phyloP scores from a whole-genome alignment of 2,113 vertebrate species.

The Trichechus manatus region DNA sequence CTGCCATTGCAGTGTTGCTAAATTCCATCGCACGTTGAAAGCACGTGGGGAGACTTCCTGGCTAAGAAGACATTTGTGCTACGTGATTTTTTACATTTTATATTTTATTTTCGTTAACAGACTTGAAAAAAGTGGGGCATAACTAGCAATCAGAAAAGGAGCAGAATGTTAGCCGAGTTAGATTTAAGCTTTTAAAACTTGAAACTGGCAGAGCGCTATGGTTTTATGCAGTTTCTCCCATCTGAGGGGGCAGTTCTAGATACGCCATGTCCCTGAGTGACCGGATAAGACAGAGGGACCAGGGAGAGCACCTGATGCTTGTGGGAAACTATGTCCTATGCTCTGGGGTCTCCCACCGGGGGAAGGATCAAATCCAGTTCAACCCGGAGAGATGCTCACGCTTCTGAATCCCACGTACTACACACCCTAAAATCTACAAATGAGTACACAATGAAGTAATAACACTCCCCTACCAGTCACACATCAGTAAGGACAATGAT shows the following conservation, averaged over 20 bases:
- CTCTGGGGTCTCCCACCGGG: background rate
- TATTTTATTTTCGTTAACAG: background rate
- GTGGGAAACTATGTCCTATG: background rate
- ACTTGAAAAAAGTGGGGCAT: background rate
- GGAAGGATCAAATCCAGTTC: background rate
- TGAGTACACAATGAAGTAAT: background rate
- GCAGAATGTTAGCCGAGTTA: background rate
- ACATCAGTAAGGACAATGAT: background rate
- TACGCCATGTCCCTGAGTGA: background rate
- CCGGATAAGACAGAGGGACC: background rate
- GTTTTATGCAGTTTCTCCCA: background rate
- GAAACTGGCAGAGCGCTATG: background rate
- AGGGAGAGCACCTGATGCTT: background rate
- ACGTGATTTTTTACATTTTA: background rate
- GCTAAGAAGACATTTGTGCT: background rate
- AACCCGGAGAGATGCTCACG: background rate
- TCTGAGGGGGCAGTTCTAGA: background rate
- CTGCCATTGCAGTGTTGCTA: background rate
- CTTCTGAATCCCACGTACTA: background rate
- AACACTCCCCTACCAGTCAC: background rate
- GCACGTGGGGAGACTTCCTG: conserved; percentile 22
- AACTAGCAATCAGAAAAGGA: background rate
- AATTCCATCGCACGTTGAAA: conserved; percentile 25
- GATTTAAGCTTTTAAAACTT: background rate
- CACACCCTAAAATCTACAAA: background rate